Conservation (phyloP, 2,888 invertebrate species). For the Cephalotes varians region DNA sequence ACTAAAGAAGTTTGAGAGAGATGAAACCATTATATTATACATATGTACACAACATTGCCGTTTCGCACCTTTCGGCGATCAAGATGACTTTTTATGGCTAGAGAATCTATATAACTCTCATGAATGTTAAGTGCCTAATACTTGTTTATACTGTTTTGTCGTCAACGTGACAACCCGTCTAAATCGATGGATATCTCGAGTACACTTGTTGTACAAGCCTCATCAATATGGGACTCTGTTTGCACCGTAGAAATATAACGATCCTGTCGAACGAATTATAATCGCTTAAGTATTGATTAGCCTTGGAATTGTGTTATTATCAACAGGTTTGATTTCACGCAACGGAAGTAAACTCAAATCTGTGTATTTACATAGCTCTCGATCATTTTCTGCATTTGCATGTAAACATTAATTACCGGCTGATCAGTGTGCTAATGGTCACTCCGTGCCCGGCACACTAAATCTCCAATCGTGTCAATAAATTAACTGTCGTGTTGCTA, state of each 20-base stretch:
- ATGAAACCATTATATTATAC: neutral
- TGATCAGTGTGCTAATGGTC: conserved; percentile 32
- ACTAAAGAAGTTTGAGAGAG: neutral
- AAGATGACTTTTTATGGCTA: conserved; percentile 7
- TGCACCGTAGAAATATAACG: neutral
- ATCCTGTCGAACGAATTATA: neutral
- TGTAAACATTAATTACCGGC: conserved; percentile 33
- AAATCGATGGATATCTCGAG: conserved; percentile 20
- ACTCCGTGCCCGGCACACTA: conserved; percentile 13
- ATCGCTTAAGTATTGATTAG: neutral
- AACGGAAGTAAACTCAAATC: conserved; percentile 31
- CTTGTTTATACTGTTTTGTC: conserved; percentile 19
- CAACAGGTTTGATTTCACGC: conserved; percentile 5
- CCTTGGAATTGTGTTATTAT: conserved; percentile 1
- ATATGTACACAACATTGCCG: neutral
- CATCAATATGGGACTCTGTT: neutral
- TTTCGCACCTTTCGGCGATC: neutral
- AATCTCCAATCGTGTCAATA: conserved; percentile 38
- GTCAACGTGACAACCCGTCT: conserved; percentile 2
- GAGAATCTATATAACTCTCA: conserved; percentile 28
- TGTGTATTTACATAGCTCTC: conserved; percentile 36
- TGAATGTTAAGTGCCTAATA: conserved; percentile 44
- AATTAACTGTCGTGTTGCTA: conserved; percentile 41
- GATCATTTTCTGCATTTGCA: conserved; percentile 20
- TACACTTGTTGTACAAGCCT: neutral